These are phyloP conservation scores for Chondrilla cf. caribensis DNA, from an alignment of 37 sponge, comb jelly and placozoan genomes.

Conservation along the genomic window DNA sequence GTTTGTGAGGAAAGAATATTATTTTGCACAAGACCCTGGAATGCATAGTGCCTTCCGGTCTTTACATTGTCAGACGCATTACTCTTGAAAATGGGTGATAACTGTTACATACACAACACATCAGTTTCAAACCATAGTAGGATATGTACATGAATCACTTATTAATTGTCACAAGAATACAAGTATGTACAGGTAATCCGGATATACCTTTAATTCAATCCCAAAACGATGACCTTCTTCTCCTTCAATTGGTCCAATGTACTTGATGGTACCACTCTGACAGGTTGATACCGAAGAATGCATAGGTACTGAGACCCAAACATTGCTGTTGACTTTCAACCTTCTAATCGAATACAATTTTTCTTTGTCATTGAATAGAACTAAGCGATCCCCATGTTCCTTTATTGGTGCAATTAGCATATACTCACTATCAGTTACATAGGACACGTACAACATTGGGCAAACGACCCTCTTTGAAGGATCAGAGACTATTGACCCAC, in stretches of 20 bases:
- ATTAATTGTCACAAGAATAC: no score
- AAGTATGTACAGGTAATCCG: no score
- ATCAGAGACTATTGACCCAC: not conserved
- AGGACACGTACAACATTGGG: not conserved
- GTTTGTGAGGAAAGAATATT: no score
- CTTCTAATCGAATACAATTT: not conserved
- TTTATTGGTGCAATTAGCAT: not conserved
- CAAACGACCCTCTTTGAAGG: not conserved
- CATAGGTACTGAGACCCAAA: not conserved
- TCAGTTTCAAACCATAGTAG: no score
- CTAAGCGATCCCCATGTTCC: not conserved
- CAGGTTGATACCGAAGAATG: not conserved
- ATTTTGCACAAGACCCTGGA: no score
- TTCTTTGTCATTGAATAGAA: not conserved
- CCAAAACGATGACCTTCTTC: not conserved
- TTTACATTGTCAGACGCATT: no score
- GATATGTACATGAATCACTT: no score
- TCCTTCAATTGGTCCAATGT: not conserved
- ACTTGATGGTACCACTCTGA: not conserved
- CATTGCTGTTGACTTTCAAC: not conserved
- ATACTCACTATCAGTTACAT: not conserved
- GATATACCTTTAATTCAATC: constrained; percentile 1
- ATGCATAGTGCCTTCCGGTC: no score
- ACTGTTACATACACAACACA: no score
- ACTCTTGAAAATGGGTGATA: no score